Evolutionary conservation across 2,113 vertebrate genomes (phyloP).

Genomic region (Dermatemys mawii): DNA sequence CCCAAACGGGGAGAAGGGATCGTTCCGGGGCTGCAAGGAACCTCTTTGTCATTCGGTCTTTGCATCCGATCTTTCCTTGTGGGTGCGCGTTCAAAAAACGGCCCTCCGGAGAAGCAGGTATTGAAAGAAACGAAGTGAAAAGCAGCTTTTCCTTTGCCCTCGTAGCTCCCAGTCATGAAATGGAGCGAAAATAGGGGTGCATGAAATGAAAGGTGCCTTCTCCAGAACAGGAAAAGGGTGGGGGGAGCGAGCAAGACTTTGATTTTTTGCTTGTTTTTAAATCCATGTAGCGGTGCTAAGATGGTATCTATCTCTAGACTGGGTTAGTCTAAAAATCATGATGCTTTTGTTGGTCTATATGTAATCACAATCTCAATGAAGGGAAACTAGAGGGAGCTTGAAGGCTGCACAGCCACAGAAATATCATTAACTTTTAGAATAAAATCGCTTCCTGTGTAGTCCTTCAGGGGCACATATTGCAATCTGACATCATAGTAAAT

Average conservation of each 20-base stretch:
- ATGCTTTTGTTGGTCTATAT: constrained; percentile 32
- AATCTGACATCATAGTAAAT: constrained; percentile 69
- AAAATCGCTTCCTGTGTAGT: constrained; percentile 60
- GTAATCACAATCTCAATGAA: constrained; percentile 38
- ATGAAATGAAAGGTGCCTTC: background rate
- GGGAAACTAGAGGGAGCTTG: constrained; percentile 11
- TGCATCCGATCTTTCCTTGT: background rate
- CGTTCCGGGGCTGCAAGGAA: background rate
- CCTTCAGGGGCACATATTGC: constrained; percentile 44
- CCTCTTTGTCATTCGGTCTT: background rate
- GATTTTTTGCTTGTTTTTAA: background rate
- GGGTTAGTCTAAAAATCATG: constrained; percentile 40
- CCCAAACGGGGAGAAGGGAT: background rate
- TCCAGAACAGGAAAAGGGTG: background rate
- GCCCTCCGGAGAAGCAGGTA: background rate
- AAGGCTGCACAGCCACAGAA: constrained; percentile 21
- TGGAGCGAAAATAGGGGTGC: background rate
- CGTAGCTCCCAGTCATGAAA: constrained; percentile 35
- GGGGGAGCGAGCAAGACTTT: background rate
- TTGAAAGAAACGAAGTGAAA: constrained; percentile 26
- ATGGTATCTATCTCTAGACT: constrained; percentile 31
- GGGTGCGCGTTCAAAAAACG: background rate
- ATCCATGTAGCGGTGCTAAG: background rate
- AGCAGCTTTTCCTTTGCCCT: background rate
- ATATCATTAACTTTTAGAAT: constrained; percentile 64